Base-by-base conservation (phyloP, 2,888 invertebrate species). In the Drosophila recens region DNA sequence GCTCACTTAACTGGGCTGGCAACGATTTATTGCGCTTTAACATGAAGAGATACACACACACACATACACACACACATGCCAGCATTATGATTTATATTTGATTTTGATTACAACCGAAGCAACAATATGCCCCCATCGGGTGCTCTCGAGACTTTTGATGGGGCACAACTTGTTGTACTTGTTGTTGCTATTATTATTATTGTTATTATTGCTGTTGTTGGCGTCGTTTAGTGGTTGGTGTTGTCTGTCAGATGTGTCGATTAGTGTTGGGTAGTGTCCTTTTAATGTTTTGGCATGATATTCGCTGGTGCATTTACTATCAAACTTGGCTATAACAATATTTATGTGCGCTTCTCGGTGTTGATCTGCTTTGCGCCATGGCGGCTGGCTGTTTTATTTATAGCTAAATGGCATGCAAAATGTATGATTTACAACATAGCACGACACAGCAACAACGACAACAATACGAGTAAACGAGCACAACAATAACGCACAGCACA, bases 341-440 rank as follows among this genome's bases (percentile, higher is more conserved):
- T 89, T 76, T 87, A 71, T 87, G 73, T 79, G 79, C 69, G 54
- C 61, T 53, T 61, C 66, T 62, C 45, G 46, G 46, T 76, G 54
- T 62, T 52, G 59, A 65, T 72, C 70, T 61, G 84, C 56, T 70
- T 58, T 64, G 70, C 63, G 71, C 73, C 71, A 58, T 36, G 66
- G 66, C 58, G 43, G 36, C 17, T 51, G 40, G 58, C 49, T 69
- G 80, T 56, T 84, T 84, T 84, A 89, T 84, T 84, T 84, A 89
- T 89, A 84, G 87, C 87, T 84, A 76, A 72, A 70, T 63, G 79
- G 89, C 84, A 84, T 84, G 84, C 84, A 84, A 74, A 89, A 84
- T 84, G 81, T 89, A 84, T 87, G 79, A 87, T 87, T 73, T 84
- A 87, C 87, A 84, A 76, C 70, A 87, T 81, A 67, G 64, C 68